Evolutionary conservation across 2,888 invertebrate genomes (phyloP).

Genomic region (Lithosia quadra): DNA sequence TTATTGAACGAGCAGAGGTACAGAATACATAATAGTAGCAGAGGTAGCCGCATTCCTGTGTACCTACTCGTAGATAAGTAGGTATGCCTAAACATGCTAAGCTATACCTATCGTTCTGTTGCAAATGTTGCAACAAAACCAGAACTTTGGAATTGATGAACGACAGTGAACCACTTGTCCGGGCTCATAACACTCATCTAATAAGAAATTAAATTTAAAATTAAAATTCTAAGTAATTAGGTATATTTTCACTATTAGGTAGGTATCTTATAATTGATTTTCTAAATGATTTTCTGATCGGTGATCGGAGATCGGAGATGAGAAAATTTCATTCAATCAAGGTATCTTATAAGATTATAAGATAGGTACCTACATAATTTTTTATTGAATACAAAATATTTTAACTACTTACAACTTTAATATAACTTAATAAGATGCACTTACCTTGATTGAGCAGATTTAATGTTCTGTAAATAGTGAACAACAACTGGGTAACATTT

Average conservation of each 20-base stretch:
- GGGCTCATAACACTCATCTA: background rate
- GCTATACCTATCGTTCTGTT: background rate
- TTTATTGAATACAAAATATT: background rate
- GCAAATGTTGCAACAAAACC: background rate
- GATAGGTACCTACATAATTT: no score
- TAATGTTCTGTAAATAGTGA: slow-evolving; percentile 20
- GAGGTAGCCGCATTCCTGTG: background rate
- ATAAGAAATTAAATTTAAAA: background rate
- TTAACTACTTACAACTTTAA: background rate
- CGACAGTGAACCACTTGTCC: background rate
- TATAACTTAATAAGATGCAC: slow-evolving; percentile 13
- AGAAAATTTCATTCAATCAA: no score
- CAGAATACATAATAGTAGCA: no score
- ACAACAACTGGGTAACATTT: slow-evolving; percentile 59
- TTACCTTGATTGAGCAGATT: slow-evolving; percentile 34
- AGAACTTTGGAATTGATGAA: background rate
- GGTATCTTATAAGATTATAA: no score
- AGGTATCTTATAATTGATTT: no score
- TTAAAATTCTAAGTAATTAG: background rate
- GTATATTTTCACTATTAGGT: background rate
- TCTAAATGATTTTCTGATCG: no score
- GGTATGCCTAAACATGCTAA: background rate
- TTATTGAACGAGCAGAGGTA: background rate
- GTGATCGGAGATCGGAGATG: no score
- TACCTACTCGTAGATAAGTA: no score